Evolutionary conservation across 2,888 invertebrate species (phyloP), one percentile per base, ranked within the genome.

Genomic region (Leucoptera coffeella): DNA sequence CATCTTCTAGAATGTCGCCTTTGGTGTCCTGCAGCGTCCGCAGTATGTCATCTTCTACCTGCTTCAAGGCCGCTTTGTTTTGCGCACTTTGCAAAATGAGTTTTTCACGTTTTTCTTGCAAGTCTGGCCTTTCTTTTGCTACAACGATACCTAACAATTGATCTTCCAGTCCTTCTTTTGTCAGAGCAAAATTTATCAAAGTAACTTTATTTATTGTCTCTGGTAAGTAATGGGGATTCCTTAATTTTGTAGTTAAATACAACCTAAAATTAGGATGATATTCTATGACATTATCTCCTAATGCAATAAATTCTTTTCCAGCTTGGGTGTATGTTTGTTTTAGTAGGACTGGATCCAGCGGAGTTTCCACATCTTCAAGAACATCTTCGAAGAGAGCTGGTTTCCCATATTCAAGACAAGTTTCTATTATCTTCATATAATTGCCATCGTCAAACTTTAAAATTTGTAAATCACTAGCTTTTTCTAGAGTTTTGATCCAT

Each of bases 1-100:
- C 92, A 50, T 94, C 90, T 60, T 93, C 93, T 32, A 94, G 69
- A 45, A 94, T 91, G 48, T 91, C 89, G 2, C 91, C 89, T 49
- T 89, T 84, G 2, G 82, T 74, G 43, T 85, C 78, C 22, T 88
- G 83, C 28, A 94, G 59, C 1, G 91, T 92, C 41, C 81, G 78
- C 25, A 94, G 64, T 39, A 94, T 93, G 56, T 84, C 85, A 47
- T 92, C 88, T 60, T 94, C 93, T 13, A 89, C 85, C 50, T 86
- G 80, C 44, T 88, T 84, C 20, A 94, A 55, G 2, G 85, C 82
- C 29, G 82, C 78, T 46, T 80, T 81, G 50, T 94, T 92, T 26
- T 80, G 77, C 5, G 89, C 89, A 38, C 82, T 76, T 52, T 87
- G 82, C 3, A 86, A 72, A 28, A 88, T 85, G 22, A 90, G 52